These are phyloP conservation scores for Anneissia japonica DNA, from an alignment of 35 echinoderm and acorn worm species.

Conservation along the genomic window DNA sequence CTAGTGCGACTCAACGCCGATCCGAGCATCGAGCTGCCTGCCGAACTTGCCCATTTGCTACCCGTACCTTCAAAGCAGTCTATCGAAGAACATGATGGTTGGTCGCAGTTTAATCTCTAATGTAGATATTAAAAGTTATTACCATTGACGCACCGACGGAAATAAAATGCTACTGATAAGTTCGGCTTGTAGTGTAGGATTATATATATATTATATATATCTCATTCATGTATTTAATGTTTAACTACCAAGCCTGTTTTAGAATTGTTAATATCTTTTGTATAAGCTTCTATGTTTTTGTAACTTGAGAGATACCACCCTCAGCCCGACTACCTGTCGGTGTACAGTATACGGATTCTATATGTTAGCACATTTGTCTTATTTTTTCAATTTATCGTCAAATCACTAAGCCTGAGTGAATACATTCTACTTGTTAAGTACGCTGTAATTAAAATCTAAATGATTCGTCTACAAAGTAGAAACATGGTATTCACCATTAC, in stretches of 20 bases:
- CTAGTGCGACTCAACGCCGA: neutral
- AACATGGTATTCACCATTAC: too few relatives aligned
- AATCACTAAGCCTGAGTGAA: too few relatives aligned
- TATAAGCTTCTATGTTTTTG: neutral
- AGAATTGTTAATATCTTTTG: slow-evolving; percentile 2
- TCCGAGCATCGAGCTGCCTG: neutral
- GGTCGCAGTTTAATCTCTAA: neutral
- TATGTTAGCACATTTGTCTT: too few relatives aligned
- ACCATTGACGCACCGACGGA: too few relatives aligned
- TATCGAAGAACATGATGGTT: neutral
- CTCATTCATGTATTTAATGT: neutral
- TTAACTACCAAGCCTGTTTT: neutral
- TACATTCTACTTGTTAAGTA: too few relatives aligned
- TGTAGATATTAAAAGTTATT: neutral
- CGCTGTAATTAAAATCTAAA: too few relatives aligned
- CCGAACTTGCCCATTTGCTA: neutral
- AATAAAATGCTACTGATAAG: neutral
- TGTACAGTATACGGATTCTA: too few relatives aligned
- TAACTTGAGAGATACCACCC: neutral
- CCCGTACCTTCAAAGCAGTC: neutral
- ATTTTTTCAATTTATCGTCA: too few relatives aligned
- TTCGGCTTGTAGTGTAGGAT: neutral
- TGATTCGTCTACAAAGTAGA: too few relatives aligned
- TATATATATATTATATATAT: neutral
- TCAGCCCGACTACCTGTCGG: too few relatives aligned